These are phyloP conservation scores for Cryptotermes secundus DNA, from an alignment of 1,140 invertebrate genomes.

Conservation along the genomic window DNA sequence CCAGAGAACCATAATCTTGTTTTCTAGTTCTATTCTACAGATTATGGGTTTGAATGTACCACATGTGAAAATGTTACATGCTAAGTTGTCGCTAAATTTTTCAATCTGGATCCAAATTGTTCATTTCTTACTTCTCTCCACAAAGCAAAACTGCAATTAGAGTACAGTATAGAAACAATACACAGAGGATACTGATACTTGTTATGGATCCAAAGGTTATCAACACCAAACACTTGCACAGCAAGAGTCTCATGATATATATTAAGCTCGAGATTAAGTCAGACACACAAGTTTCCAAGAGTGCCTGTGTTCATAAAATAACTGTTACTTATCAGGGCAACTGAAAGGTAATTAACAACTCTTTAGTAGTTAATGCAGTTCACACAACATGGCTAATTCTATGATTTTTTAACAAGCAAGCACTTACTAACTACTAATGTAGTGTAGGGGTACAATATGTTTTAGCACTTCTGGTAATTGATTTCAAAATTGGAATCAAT, in stretches of 20 bases:
- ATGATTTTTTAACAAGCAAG: not conserved
- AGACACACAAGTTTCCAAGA: slow-evolving; percentile 14
- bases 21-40: too few species aligned
- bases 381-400: not conserved
- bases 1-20: too few species aligned
- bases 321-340: not conserved
- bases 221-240: slow-evolving; percentile 5
- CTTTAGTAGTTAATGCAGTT: not conserved
- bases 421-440: not conserved
- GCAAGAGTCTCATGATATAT: not conserved
- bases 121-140: not conserved
- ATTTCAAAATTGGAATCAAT: not conserved
- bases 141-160: not conserved
- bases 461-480: not conserved
- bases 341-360: not conserved
- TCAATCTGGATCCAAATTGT: not conserved
- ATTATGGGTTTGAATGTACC: not conserved
- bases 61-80: not conserved
- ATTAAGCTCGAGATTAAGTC: not conserved
- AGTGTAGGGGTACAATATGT: not conserved
- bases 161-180: not conserved
- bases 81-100: not conserved
- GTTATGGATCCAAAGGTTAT: not conserved
- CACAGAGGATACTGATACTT: not conserved
- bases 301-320: not conserved